Base-by-base conservation (phyloP, 2,888 invertebrate genomes). In the Leptopilina myrica region DNA sequence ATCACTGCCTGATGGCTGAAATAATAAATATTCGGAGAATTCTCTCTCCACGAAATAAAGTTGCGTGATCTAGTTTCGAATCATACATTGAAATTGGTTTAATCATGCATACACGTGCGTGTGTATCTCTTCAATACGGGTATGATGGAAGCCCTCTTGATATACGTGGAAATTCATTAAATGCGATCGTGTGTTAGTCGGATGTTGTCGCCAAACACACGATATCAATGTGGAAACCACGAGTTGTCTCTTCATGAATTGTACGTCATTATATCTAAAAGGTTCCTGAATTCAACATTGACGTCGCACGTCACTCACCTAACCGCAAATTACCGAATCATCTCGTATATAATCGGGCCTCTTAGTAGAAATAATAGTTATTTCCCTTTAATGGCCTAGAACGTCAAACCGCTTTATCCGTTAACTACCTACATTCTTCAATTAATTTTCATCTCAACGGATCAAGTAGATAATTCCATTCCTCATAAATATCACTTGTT, bases 171-270 rank as follows among this genome's bases (percentile, higher is more conserved):
- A 69, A 69, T 53, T 33, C 69, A 69, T 53, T 53, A 9, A 53
- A 69, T 53, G 53, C 69, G 40, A 5, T 64, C 20, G 64, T 64
- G 8, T 62, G 62, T 62, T 62, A 8, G 62, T 62, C 62, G 62
- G 62, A 62, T 62, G 62, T 62, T 62, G 62, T 62, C 62, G 20
- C 62, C 15, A 62, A 65, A 65, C n/a, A 64, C 20, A 65, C n/a
- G 65, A 65, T 65, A 40, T 65, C 26, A 65, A 43, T 65, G 65
- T 65, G 65, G 65, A 40, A 65, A 65, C 65, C 65, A 65, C 65
- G 65, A 65, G 65, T 65, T 43, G 40, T 65, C 26, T 65, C 65
- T 65, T 65, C 65, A 65, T 65, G 65, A 65, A 65, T 65, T 65
- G 65, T 33, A 43, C 65, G 40, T 65, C 65, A 65, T 65, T 65